Conservation (phyloP, 2,113 vertebrate genomes). For the Ptilonorhynchus violaceus region DNA sequence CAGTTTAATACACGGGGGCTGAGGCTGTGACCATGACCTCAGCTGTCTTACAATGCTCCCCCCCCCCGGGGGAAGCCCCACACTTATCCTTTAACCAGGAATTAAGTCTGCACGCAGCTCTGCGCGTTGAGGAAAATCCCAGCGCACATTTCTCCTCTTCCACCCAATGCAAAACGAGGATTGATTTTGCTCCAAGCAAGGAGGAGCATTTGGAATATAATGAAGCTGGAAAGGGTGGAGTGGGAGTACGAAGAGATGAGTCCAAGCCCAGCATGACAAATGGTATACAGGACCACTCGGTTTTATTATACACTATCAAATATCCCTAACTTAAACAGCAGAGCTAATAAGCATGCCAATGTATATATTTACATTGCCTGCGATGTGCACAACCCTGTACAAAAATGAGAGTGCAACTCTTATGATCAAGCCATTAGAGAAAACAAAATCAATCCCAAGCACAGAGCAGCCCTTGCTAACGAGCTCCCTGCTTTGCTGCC, state of each 20-base stretch:
- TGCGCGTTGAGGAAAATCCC: constrained; percentile 38
- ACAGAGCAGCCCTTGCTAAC: not conserved
- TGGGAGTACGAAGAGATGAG: constrained; percentile 67
- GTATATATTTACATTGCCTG: constrained; percentile 67
- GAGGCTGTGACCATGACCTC: constrained; percentile 59
- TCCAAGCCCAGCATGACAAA: constrained; percentile 68
- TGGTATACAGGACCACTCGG: constrained; percentile 55
- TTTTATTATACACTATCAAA: constrained; percentile 66
- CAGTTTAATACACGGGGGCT: not conserved
- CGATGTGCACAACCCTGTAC: constrained; percentile 49
- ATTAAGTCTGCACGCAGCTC: constrained; percentile 48
- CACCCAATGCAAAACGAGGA: constrained; percentile 15
- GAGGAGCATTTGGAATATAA: constrained; percentile 64
- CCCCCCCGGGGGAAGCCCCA: not conserved
- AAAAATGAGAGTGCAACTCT: constrained; percentile 64
- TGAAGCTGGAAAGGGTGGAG: constrained; percentile 61
- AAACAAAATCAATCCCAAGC: constrained; percentile 50
- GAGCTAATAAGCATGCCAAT: constrained; percentile 62
- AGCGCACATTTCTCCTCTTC: constrained; percentile 53
- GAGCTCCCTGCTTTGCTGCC: constrained; percentile 3
- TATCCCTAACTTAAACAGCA: constrained; percentile 57
- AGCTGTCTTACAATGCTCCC: constrained; percentile 11
- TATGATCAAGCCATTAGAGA: constrained; percentile 56
- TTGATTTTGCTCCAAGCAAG: constrained; percentile 63
- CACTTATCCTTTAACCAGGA: constrained; percentile 22